Evolutionary conservation across 2,113 vertebrate species (phyloP), one percentile per base, ranked within the genome.

Genomic region (Burhinus bistriatus): DNA sequence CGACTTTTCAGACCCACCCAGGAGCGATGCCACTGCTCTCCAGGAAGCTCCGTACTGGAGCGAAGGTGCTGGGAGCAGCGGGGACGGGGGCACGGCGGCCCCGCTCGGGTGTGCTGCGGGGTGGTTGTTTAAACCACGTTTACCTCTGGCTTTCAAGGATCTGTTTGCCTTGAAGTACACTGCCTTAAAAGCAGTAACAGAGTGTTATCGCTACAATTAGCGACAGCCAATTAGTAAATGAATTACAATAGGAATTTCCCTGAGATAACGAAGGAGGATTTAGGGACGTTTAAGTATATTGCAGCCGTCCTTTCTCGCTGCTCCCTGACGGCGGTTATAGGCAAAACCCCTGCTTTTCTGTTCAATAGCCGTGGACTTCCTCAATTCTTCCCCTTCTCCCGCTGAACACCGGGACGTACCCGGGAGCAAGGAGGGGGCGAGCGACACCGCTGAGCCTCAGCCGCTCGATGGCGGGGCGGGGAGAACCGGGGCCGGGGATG

Each of bases 1-100:
- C 3, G 62, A 1, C 29, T 30, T 49, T 5, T 32, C 42, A 34
- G 57, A 19, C 49, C 5, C 34, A 27, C 3, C 47, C 49, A 2
- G 0, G 26, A 27, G 54, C 27, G 1, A 13, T 1, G 20, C 30
- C 6, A 0, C 55, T 3, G 77, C 42, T 26, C 38, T 14, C 4
- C 21, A 1, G 4, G 4, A 2, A 27, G 49, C 27, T 16, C 42
- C 1, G 3, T 1, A 0, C 26, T 0, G 1, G 42, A 29, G 27
- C 1, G 4, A 42, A n/a, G 42, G 14, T 25, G 32, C 0, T 18
- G 30, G 30, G 11, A 2, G 12, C 45, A 9, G 25, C 3, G 22
- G 44, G 27, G 17, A 10, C 4, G 4, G 3, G 68, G 44, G 20
- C 4, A 14, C 8, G 4, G 34, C 6, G 38, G 21, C 17, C 45